Conservation (phyloP, 2,113 vertebrate species). For the Platysteira castanea region DNA sequence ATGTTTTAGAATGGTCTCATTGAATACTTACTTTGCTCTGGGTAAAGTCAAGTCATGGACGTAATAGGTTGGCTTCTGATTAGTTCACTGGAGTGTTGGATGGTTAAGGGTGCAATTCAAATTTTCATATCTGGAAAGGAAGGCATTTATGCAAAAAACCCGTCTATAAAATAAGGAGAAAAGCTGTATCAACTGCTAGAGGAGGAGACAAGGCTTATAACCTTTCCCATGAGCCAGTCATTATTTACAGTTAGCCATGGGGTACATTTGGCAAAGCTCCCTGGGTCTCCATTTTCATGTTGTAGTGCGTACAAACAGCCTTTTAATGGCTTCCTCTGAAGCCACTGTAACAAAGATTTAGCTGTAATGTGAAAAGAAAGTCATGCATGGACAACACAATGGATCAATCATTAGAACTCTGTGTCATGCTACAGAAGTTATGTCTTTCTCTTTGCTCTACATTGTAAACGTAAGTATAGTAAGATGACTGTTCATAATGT, state of each 20-base stretch:
- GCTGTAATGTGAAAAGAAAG: conserved; percentile 56
- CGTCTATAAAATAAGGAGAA: not conserved
- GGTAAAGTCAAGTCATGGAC: not conserved
- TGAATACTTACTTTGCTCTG: not conserved
- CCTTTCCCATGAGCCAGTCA: not conserved
- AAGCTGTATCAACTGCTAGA: not conserved
- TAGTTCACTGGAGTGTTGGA: not conserved
- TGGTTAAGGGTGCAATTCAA: not conserved
- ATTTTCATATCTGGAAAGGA: not conserved
- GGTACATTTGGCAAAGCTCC: not conserved
- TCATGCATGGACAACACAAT: conserved; percentile 39
- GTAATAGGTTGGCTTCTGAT: not conserved
- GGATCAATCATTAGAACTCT: conserved; percentile 48
- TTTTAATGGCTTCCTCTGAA: conserved; percentile 56
- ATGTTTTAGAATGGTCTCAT: not conserved
- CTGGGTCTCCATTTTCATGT: not conserved
- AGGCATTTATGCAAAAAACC: not conserved
- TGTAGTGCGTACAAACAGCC: conserved; percentile 42
- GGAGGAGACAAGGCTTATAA: not conserved
- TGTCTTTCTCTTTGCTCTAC: not conserved
- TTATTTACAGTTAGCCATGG: not conserved
- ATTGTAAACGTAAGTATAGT: not conserved
- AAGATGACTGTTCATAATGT: not conserved
- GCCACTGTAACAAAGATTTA: conserved; percentile 10
- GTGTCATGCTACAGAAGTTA: conserved; percentile 4